Evolutionary conservation across 2,797 vertebrate species (phyloP).

Genomic region (Cossypha heuglini): DNA sequence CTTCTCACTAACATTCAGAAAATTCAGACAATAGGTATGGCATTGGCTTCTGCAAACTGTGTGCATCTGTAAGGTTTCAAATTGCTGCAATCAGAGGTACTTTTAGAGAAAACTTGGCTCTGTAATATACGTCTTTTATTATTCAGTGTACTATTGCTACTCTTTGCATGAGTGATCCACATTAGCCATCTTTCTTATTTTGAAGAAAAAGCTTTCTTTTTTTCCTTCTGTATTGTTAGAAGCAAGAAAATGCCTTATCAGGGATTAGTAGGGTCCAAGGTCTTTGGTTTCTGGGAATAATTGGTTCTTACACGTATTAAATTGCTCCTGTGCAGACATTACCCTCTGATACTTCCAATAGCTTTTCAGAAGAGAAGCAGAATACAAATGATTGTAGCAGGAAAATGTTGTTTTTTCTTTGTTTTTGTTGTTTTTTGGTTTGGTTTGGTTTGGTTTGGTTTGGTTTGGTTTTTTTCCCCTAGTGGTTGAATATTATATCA

Average conservation of each 20-base stretch:
- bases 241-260: not conserved
- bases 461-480: not conserved
- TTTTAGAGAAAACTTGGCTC: not conserved
- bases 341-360: not conserved
- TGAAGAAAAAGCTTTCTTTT: not conserved
- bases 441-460: accelerated
- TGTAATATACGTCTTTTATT: not conserved
- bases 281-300: not conserved
- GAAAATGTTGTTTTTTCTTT: not conserved
- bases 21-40: not conserved
- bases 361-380: not conserved
- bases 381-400: not conserved
- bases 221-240: not conserved
- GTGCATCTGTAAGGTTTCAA: not conserved
- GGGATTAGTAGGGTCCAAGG: not conserved
- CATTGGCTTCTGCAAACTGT: not conserved
- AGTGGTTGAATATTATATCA: not conserved
- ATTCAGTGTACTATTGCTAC: not conserved
- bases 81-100: not conserved
- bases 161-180: not conserved
- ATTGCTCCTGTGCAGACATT: not conserved
- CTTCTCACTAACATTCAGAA: not conserved
- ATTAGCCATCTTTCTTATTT: not conserved
- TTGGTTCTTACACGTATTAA: not conserved
- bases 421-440: not conserved